Conservation (phyloP, 2,797 vertebrate species). For the Sebastes trivittatus region DNA sequence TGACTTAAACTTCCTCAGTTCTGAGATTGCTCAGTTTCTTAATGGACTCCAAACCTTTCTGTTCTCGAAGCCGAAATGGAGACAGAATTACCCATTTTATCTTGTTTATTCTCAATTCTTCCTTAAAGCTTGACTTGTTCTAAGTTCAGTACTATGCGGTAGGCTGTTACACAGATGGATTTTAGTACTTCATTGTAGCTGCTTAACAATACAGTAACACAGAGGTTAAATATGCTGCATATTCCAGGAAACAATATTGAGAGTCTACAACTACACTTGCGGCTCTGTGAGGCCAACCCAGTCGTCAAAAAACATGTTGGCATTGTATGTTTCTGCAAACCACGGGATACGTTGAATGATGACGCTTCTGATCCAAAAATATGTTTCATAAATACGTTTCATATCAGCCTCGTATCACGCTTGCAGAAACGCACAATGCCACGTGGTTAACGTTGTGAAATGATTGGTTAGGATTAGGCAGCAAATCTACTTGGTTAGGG, state of each 20-base stretch:
- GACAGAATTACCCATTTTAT: conserved; percentile 3
- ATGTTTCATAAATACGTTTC: too few species aligned
- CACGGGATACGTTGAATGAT: too few species aligned
- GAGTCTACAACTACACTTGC: too few species aligned
- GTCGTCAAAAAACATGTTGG: too few species aligned
- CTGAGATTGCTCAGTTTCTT: conserved; percentile 15
- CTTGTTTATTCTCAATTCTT: conserved; percentile 3
- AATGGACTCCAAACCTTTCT: conserved; percentile 21
- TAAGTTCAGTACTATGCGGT: neutral
- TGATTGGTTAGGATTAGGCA: too few species aligned
- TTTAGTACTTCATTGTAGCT: neutral
- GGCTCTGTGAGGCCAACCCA: too few species aligned
- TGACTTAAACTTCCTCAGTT: conserved; percentile 13
- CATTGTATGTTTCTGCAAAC: too few species aligned
- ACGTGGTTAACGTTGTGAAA: too few species aligned
- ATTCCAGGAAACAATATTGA: neutral
- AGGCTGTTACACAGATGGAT: neutral
- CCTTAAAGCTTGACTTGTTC: neutral
- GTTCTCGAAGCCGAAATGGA: neutral
- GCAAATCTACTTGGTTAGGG: too few species aligned
- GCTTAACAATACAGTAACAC: neutral
- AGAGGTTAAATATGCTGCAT: neutral
- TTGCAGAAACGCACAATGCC: too few species aligned
- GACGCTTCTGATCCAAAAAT: too few species aligned
- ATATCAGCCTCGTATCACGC: too few species aligned